These are phyloP conservation scores for Melanophora roralis DNA, from an alignment of 2,888 invertebrate genomes.

Conservation along the genomic window DNA sequence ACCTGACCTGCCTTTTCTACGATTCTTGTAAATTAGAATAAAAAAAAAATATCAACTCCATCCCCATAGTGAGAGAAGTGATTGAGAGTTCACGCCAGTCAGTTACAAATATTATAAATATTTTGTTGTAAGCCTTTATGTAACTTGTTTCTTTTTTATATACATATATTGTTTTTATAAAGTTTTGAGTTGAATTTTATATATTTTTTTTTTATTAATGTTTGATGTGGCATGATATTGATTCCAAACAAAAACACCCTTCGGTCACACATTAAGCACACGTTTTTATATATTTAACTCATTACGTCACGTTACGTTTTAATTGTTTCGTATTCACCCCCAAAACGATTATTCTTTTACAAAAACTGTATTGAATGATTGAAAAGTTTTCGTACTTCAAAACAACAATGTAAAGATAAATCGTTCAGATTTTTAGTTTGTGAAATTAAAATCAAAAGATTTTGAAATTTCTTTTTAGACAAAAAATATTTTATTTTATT, in stretches of 20 bases:
- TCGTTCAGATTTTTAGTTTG: too few relatives aligned
- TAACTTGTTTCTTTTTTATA: conserved; percentile 32
- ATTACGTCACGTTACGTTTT: conserved; percentile 26
- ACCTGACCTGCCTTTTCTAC: conserved; percentile 63
- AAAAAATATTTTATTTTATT: too few relatives aligned
- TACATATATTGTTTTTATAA: too few relatives aligned
- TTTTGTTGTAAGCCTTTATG: conserved; percentile 59
- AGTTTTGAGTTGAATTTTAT: conserved; percentile 62
- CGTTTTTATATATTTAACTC: conserved; percentile 28
- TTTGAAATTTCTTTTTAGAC: too few relatives aligned
- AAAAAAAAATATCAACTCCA: conserved; percentile 53
- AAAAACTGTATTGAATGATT: conserved; percentile 17
- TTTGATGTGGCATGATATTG: conserved; percentile 69
- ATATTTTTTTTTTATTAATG: conserved; percentile 62
- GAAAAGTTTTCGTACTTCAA: too few relatives aligned
- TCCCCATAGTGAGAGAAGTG: conserved; percentile 62
- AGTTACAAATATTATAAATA: conserved; percentile 67
- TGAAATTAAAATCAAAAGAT: too few relatives aligned
- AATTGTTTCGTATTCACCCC: background rate
- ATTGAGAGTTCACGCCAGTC: conserved; percentile 67
- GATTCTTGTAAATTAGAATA: conserved; percentile 55
- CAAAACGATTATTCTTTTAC: conserved; percentile 7
- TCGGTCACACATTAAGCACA: conserved; percentile 63
- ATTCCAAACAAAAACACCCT: conserved; percentile 52
- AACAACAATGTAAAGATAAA: too few relatives aligned